Base-by-base conservation (phyloP, 2,113 vertebrate species). In the Candoia aspera region DNA sequence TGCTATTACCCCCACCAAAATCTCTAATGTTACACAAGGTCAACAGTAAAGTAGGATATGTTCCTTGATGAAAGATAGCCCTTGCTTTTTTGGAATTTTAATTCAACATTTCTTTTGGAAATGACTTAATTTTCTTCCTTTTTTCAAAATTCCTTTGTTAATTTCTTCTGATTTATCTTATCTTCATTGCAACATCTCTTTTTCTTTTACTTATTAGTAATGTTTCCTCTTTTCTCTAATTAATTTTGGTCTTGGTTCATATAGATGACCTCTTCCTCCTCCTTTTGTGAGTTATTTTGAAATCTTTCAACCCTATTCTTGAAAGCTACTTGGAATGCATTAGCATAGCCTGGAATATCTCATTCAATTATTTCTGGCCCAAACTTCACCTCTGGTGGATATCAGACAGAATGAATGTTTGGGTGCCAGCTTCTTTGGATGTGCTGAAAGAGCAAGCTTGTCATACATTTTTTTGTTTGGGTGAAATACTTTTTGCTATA, bases 391-490 rank as follows among this genome's bases (percentile, higher is more conserved):
- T 91, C 54, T 87, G n/a, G 24, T 59, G 79, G 46, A 55, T 55
- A 55, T 53, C 84, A 95, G 91, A 89, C 96, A 96, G 95, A 94
- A 92, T 96, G 86, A 87, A 95, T 91, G 90, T 92, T 96, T 15
- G 11, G 90, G 93, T 94, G 91, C 93, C 92, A 94, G 90, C 95
- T 96, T 90, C 3, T 91, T 95, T 94, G 95, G 94, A 86, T 55
- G 86, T 95, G 93, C 91, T 95, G 96, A 96, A 94, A 96, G 95
- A 94, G 86, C 23, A 84, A 93, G 29, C 21, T 95, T 95, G 64
- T 95, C 96, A 94, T 93, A 94, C 54, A 93, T 91, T 68, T 49
- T 79, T 37, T 92, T 96, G 94, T 96, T 96, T 95, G 95, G 91
- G 33, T 79, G 84, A 59, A 92, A 92, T 73, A 29, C 1, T 88